Evolutionary conservation across 1,140 invertebrate genomes (phyloP).

Genomic region (Pygmarrhopalites habei): DNA sequence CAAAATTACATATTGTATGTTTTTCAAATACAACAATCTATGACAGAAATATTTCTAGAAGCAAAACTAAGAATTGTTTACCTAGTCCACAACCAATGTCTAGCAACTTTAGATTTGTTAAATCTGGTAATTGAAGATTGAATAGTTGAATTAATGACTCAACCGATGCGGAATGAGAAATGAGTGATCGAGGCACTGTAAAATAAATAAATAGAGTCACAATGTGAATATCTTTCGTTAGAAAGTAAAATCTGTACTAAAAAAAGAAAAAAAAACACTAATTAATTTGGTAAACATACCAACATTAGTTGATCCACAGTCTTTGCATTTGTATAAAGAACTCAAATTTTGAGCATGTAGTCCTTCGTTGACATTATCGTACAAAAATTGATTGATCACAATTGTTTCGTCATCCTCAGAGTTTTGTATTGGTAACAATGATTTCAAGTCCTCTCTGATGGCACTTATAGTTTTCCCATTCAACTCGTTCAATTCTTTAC

Average conservation of each 20-base stretch:
- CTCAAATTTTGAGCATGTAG: not conserved
- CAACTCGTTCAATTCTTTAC: not conserved
- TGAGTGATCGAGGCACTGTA: not conserved
- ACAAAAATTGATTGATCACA: not conserved
- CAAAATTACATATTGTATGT: no score
- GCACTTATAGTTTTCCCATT: not conserved
- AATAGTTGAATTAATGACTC: constrained; percentile 14
- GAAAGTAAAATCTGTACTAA: no score
- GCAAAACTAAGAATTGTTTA: no score
- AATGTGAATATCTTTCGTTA: no score
- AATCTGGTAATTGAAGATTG: constrained; percentile 6
- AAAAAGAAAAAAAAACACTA: no score
- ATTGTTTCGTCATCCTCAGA: not conserved
- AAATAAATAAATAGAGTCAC: no score
- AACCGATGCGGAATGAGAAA: constrained; percentile 11
- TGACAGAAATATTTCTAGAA: no score
- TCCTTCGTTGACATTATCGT: not conserved
- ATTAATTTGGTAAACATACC: no score
- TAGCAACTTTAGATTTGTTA: not conserved
- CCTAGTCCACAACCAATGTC: constrained; percentile 15
- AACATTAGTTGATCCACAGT: not conserved
- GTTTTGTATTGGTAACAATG: not conserved
- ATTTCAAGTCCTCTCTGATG: not conserved
- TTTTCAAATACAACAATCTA: no score
- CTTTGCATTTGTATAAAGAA: constrained; percentile 1